Percentiles rank a stretch among this genome's conserved stretches.
Conservation (phyloP, 1,140 invertebrate genomes). For the Nilaparvata lugens region DNA sequence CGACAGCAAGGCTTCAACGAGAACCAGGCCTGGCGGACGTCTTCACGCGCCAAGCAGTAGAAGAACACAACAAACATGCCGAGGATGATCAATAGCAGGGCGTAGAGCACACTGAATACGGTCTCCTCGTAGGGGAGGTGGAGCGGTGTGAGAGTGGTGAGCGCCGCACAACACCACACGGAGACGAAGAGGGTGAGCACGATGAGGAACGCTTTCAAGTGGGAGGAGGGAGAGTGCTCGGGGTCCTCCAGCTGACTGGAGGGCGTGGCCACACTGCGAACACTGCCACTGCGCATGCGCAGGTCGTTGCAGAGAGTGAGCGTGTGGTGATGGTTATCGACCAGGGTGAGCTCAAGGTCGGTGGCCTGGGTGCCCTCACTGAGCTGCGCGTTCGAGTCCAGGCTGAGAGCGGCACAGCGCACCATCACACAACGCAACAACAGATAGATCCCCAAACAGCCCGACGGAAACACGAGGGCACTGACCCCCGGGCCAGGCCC, state of each 20-base stretch:
- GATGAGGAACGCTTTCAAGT: conserved; percentile 69
- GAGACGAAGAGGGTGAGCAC: conserved; percentile 65
- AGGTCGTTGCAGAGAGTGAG: neutral
- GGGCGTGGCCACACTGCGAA: conserved; percentile 50
- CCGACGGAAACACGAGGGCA: conserved; percentile 68
- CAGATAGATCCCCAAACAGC: conserved; percentile 62
- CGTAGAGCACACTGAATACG: conserved; percentile 68
- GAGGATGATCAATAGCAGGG: conserved; percentile 54
- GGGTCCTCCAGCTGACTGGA: conserved; percentile 67
- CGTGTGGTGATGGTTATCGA: conserved; percentile 7
- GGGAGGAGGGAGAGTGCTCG: conserved; percentile 69
- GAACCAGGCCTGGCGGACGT: conserved; percentile 65
- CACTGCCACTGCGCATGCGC: conserved; percentile 44
- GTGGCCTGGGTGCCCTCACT: conserved; percentile 66
- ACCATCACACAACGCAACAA: conserved; percentile 65
- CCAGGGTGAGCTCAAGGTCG: conserved; percentile 49
- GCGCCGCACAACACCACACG: conserved; percentile 62
- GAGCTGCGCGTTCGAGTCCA: conserved; percentile 55
- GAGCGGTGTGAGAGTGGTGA: conserved; percentile 55
- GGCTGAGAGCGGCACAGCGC: conserved; percentile 55
- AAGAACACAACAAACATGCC: conserved; percentile 79
- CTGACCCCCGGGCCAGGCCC: conserved; percentile 66
- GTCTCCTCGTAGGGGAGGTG: conserved; percentile 59
- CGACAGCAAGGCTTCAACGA: conserved; percentile 38
- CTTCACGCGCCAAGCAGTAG: conserved; percentile 72